These are phyloP conservation scores for Harpagifer antarcticus DNA, from an alignment of 2,797 vertebrate genomes.

Conservation along the genomic window DNA sequence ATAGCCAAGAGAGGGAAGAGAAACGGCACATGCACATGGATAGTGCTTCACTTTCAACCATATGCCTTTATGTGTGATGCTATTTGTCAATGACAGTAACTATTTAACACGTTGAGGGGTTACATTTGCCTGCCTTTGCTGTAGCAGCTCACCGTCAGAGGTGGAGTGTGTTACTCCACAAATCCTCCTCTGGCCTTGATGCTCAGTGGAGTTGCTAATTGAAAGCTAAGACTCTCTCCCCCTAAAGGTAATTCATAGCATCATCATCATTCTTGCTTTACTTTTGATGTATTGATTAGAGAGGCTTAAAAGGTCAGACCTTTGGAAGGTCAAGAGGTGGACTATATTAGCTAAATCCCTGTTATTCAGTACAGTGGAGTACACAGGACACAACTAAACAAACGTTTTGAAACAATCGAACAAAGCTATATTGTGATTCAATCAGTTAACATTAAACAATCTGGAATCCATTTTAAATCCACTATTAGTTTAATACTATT, in stretches of 20 bases:
- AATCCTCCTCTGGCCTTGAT: constrained; percentile 52
- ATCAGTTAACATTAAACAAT: background rate
- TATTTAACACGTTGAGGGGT: constrained; percentile 33
- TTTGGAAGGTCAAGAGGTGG: constrained; percentile 50
- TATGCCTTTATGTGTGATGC: constrained; percentile 55
- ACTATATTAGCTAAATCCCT: constrained; percentile 45
- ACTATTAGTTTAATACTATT: constrained; percentile 3
- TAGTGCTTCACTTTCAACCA: constrained; percentile 59
- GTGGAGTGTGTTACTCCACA: constrained; percentile 25
- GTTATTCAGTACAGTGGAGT: constrained; percentile 32
- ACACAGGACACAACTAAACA: constrained; percentile 1
- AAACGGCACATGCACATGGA: constrained; percentile 43
- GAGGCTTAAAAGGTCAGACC: constrained; percentile 53
- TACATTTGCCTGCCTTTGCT: constrained; percentile 27
- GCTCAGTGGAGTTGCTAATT: constrained; percentile 58
- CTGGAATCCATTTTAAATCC: constrained; percentile 12
- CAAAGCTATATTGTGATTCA: background rate
- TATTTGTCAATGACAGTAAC: constrained; percentile 58
- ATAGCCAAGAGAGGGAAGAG: constrained; percentile 50
- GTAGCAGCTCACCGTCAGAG: background rate
- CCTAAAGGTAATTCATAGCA: constrained; percentile 35
- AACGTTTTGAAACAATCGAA: constrained; percentile 12
- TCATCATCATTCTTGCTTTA: constrained; percentile 70
- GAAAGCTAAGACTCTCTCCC: constrained; percentile 38
- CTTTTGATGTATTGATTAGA: constrained; percentile 72